These are phyloP conservation scores for Caenorhabditis afra DNA, from an alignment of 2,888 invertebrate species.

Conservation along the genomic window DNA sequence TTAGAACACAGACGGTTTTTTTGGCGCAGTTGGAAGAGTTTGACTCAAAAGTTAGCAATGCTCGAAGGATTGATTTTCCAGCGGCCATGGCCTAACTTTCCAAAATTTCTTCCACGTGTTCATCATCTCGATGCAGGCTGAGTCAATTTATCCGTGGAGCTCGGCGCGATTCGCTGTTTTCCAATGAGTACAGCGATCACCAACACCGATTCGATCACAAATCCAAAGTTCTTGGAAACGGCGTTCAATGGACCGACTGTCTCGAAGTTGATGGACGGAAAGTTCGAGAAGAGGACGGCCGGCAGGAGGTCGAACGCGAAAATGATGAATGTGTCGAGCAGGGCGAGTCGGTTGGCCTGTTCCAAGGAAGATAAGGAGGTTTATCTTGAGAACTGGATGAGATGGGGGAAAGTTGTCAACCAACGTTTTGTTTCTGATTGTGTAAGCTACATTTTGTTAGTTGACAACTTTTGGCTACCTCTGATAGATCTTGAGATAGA, in stretches of 20 bases:
- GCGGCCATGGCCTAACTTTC: no score
- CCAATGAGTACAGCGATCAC: background rate
- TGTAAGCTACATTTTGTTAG: no score
- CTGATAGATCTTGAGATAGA: no score
- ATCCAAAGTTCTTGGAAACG: constrained; percentile 13
- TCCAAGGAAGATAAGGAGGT: no score
- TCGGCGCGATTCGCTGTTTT: background rate
- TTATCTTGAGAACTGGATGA: background rate
- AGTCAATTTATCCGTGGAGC: background rate
- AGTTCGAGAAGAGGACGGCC: background rate
- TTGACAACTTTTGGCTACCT: no score
- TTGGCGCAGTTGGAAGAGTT: no score
- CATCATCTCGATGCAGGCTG: no score
- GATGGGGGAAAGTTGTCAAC: background rate
- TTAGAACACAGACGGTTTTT: no score
- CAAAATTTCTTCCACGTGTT: no score
- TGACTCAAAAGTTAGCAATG: no score
- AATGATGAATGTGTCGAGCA: constrained; percentile 25
- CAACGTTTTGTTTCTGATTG: no score
- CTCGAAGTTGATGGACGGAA: background rate
- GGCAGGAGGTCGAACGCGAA: constrained; percentile 15
- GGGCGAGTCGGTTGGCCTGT: constrained; percentile 25
- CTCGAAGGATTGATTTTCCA: no score
- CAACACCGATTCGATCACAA: constrained; percentile 8
- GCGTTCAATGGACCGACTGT: constrained; percentile 7